Base-by-base conservation (phyloP, 2,797 vertebrate species). In the Distichodus sexfasciatus region DNA sequence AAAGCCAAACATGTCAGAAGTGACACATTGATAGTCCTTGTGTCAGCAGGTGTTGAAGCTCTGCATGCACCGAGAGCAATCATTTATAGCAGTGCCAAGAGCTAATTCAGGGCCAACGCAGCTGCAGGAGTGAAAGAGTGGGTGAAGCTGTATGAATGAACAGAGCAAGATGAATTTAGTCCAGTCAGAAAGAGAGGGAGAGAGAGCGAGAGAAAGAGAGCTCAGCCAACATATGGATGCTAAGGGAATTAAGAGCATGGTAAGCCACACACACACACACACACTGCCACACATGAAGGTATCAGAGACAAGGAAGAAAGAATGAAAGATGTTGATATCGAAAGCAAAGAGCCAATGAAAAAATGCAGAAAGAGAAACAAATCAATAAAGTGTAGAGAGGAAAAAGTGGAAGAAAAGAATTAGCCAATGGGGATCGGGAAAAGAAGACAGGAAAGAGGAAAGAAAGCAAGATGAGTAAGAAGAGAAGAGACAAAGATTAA, bases 241-340 rank as follows among this genome's bases (percentile, higher is more conserved):
- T 75, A 66, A 46, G 21, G 23, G 21, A 67, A 75, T 79, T 73
- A 8, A 24, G 21, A 40, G 28, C 47, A 65, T 41, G 29, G 36
- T 47, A 47, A 50, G 14, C 23, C 47, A 10, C 23, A 6, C 21
- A 12, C 10, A 46, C 43, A 46, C 43, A 46, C 43, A 46, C 43
- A 46, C 19, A 23, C 43, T 17, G 1, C 17, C 46, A 48, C 46
- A 28, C 12, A 50, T 24, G 40, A 43, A 17, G n/a, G 15, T 15
- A 7, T 26, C 12, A 17, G n/a, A 50, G 5, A 50, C 1, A 50
- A 26, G 1, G 10, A 23, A 43, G 41, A 19, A 17, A 43, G 6
- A 40, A 12, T 2, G 35, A 2, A 12, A 38, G 8, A 38, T 2
- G 7, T 10, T 1, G 4, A 26, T 9, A 24, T 9, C 4, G 23